Conservation (phyloP, 2,113 vertebrate species). For the Heteronetta atricapilla region DNA sequence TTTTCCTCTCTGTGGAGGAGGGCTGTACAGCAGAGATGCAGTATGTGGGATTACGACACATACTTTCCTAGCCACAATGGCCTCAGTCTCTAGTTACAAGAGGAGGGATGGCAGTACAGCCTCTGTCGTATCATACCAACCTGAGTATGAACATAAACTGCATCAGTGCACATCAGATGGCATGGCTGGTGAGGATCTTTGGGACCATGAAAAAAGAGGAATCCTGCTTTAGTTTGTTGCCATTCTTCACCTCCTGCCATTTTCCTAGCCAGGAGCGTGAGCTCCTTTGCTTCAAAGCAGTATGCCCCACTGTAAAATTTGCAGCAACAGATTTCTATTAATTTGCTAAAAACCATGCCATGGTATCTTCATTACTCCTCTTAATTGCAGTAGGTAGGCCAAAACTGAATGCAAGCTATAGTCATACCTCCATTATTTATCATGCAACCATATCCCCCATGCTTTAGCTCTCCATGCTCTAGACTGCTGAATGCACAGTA, state of each 20-base stretch:
- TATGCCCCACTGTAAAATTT: background rate
- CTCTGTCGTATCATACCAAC: background rate
- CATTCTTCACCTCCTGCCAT: background rate
- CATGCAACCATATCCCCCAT: background rate
- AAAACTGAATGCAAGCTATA: background rate
- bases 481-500: background rate
- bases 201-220: background rate
- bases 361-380: background rate
- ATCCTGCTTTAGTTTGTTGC: background rate
- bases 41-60: background rate
- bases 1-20: background rate
- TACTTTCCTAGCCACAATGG: background rate
- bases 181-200: background rate
- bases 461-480: background rate
- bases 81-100: background rate
- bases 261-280: background rate
- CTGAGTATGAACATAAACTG: background rate
- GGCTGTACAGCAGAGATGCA: background rate
- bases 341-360: background rate
- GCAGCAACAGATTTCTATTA: background rate
- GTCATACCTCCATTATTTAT: background rate
- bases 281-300: background rate
- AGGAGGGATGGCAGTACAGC: background rate
- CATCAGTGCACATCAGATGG: background rate
- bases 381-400: background rate